A percentile compares a stretch with the other conserved stretches of the same genome.
These are phyloP conservation scores for Antitype chi DNA, from an alignment of 2,888 invertebrate species.

Conservation along the genomic window DNA sequence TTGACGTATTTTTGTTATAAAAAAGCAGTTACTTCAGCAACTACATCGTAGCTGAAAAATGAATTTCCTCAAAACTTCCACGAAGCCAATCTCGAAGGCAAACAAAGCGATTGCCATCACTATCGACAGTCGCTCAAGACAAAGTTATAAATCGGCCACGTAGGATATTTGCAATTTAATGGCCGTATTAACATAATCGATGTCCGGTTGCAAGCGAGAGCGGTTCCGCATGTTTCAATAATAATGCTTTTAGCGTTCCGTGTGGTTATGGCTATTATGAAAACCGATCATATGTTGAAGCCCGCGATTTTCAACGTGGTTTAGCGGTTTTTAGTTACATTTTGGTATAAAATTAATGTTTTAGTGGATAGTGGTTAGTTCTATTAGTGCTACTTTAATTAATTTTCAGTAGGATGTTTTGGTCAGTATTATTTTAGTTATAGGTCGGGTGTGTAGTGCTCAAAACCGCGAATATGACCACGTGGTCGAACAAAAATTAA, in stretches of 20 bases:
- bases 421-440: neutral
- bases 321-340: conserved; percentile 43
- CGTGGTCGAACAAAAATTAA: neutral
- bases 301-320: conserved; percentile 22
- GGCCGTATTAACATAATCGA: conserved; percentile 84
- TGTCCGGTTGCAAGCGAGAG: conserved; percentile 67
- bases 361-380: conserved; percentile 29
- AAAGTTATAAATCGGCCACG: conserved; percentile 74
- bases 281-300: conserved; percentile 33
- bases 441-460: neutral
- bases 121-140: conserved; percentile 39
- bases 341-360: conserved; percentile 36
- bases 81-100: conserved; percentile 38
- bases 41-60: neutral
- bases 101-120: conserved; percentile 36
- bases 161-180: conserved; percentile 86
- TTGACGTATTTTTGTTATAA: neutral
- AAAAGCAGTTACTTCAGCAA: no score
- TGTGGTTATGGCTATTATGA: conserved; percentile 31
- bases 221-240: conserved; percentile 58
- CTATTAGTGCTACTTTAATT: conserved; percentile 1
- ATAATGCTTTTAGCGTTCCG: conserved; percentile 63
- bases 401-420: neutral
- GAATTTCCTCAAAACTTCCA: conserved; percentile 17
- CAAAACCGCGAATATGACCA: neutral